Base-by-base conservation (phyloP, 1,140 invertebrate genomes). In the Cardiocondyla obscurior region DNA sequence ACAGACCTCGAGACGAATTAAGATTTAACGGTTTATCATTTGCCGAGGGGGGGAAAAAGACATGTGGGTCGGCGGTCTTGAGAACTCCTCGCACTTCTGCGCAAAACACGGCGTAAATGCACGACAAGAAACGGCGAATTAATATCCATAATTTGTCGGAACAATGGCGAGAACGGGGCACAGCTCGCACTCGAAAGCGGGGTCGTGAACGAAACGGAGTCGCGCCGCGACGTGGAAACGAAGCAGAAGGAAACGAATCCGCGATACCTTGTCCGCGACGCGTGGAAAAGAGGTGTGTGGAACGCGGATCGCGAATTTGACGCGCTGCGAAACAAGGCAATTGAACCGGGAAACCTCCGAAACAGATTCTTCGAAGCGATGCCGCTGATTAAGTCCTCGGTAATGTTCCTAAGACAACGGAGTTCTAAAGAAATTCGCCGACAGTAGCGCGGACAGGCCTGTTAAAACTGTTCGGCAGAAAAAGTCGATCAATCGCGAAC, bases 111-210 rank as follows among this genome's bases (percentile, higher is more conserved):
- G 64, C 72, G 44, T 46, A 60, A 36, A 81, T 55, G 49, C 22
- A 81, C 62, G 62, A 85, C 79, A 85, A 88, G 86, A 85, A 58
- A 81, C 81, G 36, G 55, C 42, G 62, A 86, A 89, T 89, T 89
- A 86, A 89, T 88, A 86, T 89, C 81, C 87, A 89, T 89, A 89
- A 89, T 89, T 88, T 89, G 81, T 82, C 53, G 36, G 72, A 89
- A 89, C 87, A 89, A 89, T 88, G 86, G 87, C 87, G 87, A 89
- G 87, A 89, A 89, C 86, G 86, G 82, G 84, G 86, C n/a, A n/a
- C n/a, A n/a, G n/a, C 76, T 86, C 81, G 65, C 58, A 86, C 87
- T 88, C 83, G 83, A 88, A 88, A 88, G 86, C 73, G 86, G 84
- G 87, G 70, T 85, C 86, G 25, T 86, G 87, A 88, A 16, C n/a